Conservation (phyloP, 2,888 invertebrate genomes). For the Temnothorax ravouxi region DNA sequence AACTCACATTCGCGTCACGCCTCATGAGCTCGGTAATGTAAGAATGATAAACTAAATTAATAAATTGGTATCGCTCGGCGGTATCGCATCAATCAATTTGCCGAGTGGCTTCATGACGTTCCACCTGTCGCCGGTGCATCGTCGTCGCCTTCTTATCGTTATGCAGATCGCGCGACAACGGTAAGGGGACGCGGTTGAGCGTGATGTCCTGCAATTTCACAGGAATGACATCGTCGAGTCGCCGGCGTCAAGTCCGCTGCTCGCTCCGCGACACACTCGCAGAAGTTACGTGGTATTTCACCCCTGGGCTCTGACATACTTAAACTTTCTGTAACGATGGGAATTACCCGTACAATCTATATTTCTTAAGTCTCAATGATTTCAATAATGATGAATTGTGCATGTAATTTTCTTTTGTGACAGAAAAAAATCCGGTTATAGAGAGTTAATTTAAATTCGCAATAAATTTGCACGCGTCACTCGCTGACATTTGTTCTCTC, state of each 20-base stretch:
- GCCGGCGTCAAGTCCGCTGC: background rate
- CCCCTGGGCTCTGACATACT: background rate
- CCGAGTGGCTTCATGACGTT: background rate
- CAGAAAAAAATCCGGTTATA: background rate
- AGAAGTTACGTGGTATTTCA: background rate
- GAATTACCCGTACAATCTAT: background rate
- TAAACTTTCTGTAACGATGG: background rate
- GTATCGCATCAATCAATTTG: slow-evolving; percentile 33
- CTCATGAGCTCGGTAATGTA: background rate
- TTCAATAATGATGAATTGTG: background rate
- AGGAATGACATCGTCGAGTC: slow-evolving; percentile 34
- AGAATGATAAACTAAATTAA: slow-evolving; percentile 33
- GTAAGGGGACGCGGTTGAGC: slow-evolving; percentile 25
- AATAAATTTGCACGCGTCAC: background rate
- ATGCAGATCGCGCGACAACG: slow-evolving; percentile 3
- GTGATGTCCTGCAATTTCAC: slow-evolving; percentile 42
- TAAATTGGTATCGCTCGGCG: slow-evolving; percentile 9
- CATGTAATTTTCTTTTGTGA: too few relatives aligned
- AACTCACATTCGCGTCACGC: slow-evolving; percentile 5
- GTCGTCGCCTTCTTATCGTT: slow-evolving; percentile 27
- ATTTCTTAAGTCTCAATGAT: background rate
- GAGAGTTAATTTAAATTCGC: background rate
- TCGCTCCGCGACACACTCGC: background rate
- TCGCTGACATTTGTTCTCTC: background rate
- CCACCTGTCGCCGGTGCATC: slow-evolving; percentile 42